Evolutionary conservation across 53 echinoderm and acorn worm species (phyloP).

Genomic region (Hippasteria phrygiana): DNA sequence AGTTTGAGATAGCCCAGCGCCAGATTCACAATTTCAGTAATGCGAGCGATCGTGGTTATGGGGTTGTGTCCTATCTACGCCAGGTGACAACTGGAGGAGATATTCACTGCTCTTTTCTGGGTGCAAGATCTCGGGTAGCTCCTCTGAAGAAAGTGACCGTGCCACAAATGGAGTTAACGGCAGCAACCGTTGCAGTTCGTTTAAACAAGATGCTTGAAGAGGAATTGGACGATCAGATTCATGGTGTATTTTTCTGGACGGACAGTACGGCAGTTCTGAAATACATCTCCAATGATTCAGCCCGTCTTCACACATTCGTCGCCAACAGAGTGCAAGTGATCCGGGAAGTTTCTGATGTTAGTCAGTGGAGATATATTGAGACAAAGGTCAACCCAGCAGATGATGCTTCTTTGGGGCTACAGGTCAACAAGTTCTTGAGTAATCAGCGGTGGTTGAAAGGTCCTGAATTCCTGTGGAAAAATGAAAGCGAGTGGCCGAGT

Average conservation of each 20-base stretch:
- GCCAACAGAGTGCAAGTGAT: constrained; percentile 63
- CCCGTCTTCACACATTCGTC: constrained; percentile 66
- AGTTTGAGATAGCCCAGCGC: constrained; percentile 14
- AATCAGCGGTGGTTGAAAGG: constrained; percentile 67
- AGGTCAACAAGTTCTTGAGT: too few relatives aligned
- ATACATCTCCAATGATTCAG: constrained; percentile 54
- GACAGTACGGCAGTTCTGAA: constrained; percentile 66
- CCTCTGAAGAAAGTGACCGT: constrained; percentile 59
- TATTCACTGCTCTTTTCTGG: constrained; percentile 53
- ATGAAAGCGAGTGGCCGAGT: constrained; percentile 56
- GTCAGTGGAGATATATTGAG: constrained; percentile 62
- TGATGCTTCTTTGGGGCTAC: constrained; percentile 50
- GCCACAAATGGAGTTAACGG: constrained; percentile 60
- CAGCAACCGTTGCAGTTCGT: constrained; percentile 42
- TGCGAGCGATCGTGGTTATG: constrained; percentile 68
- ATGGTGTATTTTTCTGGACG: too few relatives aligned
- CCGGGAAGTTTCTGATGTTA: constrained; percentile 38
- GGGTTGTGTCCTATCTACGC: constrained; percentile 61
- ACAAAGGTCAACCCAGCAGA: constrained; percentile 72
- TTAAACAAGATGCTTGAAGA: too few relatives aligned
- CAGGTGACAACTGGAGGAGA: constrained; percentile 28
- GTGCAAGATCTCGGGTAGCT: constrained; percentile 53
- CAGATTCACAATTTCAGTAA: constrained; percentile 65
- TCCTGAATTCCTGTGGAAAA: constrained; percentile 49
- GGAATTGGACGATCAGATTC: too few relatives aligned